A percentile compares a stretch with the other conserved stretches of the same genome.
phyloP scores from a whole-genome alignment of 2,797 vertebrate species.

The Melopsittacus undulatus region DNA sequence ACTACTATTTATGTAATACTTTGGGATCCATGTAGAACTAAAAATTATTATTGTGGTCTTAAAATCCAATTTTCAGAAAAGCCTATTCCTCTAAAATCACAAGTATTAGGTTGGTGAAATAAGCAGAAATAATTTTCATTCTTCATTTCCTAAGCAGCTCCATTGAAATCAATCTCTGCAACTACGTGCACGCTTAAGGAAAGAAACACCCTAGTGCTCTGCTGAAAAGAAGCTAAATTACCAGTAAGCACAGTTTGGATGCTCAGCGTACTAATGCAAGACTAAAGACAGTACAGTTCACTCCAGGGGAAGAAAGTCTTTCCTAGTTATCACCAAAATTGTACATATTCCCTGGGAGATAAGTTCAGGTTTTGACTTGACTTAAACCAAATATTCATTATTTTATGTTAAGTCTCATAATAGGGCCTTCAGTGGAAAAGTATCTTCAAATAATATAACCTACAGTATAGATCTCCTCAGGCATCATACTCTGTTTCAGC shows the following conservation, averaged over 20 bases:
- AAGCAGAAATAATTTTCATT: constrained; percentile 10
- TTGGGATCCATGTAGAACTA: background rate
- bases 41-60: background rate
- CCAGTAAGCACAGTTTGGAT: background rate
- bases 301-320: constrained; percentile 8
- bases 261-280: background rate
- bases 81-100: background rate
- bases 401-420: constrained; percentile 36
- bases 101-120: constrained; percentile 17
- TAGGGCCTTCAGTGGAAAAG: constrained; percentile 21
- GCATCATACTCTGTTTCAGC: background rate
- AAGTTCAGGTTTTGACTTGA: constrained; percentile 15
- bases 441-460: background rate
- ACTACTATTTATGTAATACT: background rate
- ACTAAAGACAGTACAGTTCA: constrained; percentile 29
- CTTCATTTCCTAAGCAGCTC: background rate
- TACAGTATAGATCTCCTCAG: background rate
- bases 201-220: constrained; percentile 2
- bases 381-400: constrained; percentile 48
- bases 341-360: background rate
- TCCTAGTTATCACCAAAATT: constrained; percentile 43
- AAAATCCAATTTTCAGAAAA: constrained; percentile 33
- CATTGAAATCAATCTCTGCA: constrained; percentile 5
- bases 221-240: constrained; percentile 36
- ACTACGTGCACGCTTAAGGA: background rate